phyloP scores from a whole-genome alignment of 2,797 vertebrate genomes.

The Otus scops region DNA sequence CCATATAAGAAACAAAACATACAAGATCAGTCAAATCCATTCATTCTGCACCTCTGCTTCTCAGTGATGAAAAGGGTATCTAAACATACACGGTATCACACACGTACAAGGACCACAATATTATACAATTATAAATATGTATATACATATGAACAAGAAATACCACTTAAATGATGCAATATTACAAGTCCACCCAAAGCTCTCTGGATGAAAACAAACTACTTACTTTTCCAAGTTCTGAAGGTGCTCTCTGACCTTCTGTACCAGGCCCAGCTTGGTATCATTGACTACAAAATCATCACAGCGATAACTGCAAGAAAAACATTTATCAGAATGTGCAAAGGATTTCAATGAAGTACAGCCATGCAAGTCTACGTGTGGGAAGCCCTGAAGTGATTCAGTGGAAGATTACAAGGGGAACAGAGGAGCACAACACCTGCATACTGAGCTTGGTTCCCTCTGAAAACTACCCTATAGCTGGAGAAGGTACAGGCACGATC shows the following conservation, averaged over 20 bases:
- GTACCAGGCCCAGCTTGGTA: conserved; percentile 92
- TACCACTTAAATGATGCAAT: background rate
- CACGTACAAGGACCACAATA: background rate
- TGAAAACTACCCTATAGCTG: background rate
- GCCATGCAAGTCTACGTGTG: background rate
- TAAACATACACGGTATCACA: background rate
- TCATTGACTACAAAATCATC: conserved; percentile 98
- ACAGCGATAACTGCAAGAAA: conserved; percentile 90
- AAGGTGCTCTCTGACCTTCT: conserved; percentile 95
- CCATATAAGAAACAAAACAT: background rate
- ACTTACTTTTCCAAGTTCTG: conserved; percentile 98
- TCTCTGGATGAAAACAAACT: background rate
- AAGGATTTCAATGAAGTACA: background rate
- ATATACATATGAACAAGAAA: background rate
- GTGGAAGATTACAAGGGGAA: background rate
- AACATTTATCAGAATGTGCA: background rate
- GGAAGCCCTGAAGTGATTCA: background rate
- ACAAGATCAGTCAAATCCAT: background rate
- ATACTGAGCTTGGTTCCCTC: background rate
- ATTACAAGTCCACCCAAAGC: background rate
- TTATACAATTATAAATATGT: rapidly evolving
- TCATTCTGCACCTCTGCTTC: background rate
- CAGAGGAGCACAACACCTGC: background rate
- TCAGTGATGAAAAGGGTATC: background rate
- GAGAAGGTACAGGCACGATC: background rate